Evolutionary conservation across 1,140 invertebrate genomes (phyloP), one percentile per base, ranked within the genome.

Genomic region (Cheumatopsyche charites): DNA sequence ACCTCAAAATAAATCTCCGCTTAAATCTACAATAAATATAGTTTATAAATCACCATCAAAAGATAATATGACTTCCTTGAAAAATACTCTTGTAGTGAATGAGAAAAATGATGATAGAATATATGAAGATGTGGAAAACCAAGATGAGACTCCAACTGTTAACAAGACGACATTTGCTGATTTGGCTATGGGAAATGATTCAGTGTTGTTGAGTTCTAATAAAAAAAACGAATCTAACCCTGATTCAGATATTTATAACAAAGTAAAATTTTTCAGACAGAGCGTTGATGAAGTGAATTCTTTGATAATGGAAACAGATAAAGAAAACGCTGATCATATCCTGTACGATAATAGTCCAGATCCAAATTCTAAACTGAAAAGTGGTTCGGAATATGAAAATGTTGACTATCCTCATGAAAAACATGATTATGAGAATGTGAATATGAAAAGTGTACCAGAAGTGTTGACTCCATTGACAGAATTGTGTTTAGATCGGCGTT

Each of bases 281-380:
- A 91, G 90, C 17, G 88, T 92, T 61, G 87, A 91, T 66, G 90
- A 92, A 80, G 89, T 92, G 0, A 92, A 92, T 79, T 88, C 89
- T 26, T 80, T 92, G 76, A 80, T 90, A 21, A 79, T 86, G 36
- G 82, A 84, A 55, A 79, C 79, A 1, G 81, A 81, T 67, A 78
- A 75, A 75, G 76, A 73, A 74, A 76, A 7, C 73, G 71, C 43
- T 75, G 80, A 71, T 81, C 82, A 77, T 71, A 75, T 1, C 73
- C 77, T 17, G 74, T 79, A 72, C 52, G 79, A 72, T 42, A 78
- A 72, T 68, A 78, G 70, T 63, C 78, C 68, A 25, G 41, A 69
- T 61, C 63, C 42, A 66, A 73, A 52, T 65, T 45, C 21, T 43
- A 21, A 63, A 63, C 25, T 12, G 9, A 13, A 1, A 25, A 42